Evolutionary conservation across 2,888 invertebrate genomes (phyloP), one percentile per base, ranked within the genome.

Genomic region (Macropis europaea): DNA sequence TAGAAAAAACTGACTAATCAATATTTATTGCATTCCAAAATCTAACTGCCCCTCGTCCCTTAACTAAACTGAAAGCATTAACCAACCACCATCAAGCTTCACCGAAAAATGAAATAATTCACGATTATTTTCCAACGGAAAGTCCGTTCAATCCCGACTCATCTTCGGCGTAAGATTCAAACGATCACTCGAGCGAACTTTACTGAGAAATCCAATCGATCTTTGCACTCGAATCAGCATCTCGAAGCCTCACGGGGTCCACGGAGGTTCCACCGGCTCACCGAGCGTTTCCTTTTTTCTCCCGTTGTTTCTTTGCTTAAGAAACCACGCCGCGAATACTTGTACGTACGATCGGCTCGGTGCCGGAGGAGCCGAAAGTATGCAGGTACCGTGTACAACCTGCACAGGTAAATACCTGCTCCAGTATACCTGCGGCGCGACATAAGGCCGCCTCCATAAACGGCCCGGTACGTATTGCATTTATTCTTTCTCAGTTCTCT

Each of bases 361-460:
- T 60, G 61, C 69, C 64, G 64, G 50, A 63, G 67, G 61, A 73
- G 62, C 62, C 66, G 61, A 79, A 79, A 76, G 79, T 77, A 79
- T 79, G 73, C 76, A 59, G 74, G 74, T 56, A 74, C 43, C 79
- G 62, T 79, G 79, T 78, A 71, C 70, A 78, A 79, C 52, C 68
- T 76, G 70, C 73, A 11, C 73, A 22, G 74, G 61, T 76, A 79
- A 79, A 79, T 79, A 76, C 76, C 77, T 71, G 76, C 57, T 63
- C 59, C 73, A 66, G 56, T 78, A 71, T 76, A 76, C 76, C 73
- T 69, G 76, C 73, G 70, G 78, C 60, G 70, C 69, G 69, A 76
- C 73, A 73, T 61, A 73, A 69, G 63, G 22, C 67, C 57, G 42
- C 59, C 60, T 26, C 76, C 70, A 73, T 73, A 79, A 79, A 78